A percentile compares a stretch with the other conserved stretches of the same genome.
Conservation (phyloP, 2,797 vertebrate species). For the Hirundo rustica region DNA sequence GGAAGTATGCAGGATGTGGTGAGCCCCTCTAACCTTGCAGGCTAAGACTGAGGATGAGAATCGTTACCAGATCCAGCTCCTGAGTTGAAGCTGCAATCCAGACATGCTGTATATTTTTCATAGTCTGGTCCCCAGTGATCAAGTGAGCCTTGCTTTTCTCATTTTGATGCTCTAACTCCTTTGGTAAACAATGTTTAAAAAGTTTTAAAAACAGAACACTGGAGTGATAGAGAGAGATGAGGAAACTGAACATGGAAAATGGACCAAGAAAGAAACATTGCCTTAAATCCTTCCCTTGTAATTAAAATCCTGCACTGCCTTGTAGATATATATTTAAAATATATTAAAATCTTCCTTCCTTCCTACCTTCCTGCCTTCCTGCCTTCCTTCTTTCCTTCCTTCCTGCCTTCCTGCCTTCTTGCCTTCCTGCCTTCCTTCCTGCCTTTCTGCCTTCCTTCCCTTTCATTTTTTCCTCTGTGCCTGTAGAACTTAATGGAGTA, state of each 20-base stretch:
- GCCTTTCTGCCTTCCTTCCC: too few species aligned
- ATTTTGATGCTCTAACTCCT: not conserved
- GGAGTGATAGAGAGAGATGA: not conserved
- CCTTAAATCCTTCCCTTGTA: not conserved
- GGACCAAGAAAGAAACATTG: not conserved
- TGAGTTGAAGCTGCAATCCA: not conserved
- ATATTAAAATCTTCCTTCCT: not conserved
- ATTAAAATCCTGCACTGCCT: not conserved
- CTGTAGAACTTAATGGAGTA: not conserved
- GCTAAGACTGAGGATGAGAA: not conserved
- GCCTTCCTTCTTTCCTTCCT: too few species aligned
- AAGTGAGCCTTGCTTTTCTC: not conserved
- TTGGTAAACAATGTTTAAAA: not conserved
- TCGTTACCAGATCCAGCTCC: not conserved
- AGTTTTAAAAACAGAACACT: not conserved
- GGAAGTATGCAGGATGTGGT: not conserved
- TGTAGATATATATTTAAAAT: not conserved
- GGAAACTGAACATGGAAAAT: not conserved
- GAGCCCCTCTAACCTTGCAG: not conserved
- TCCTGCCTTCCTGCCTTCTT: too few species aligned
- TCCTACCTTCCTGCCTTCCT: not conserved
- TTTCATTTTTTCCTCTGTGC: fast-evolving
- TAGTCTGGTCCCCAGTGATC: not conserved
- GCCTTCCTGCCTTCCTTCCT: too few species aligned
- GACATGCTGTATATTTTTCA: not conserved